These are phyloP conservation scores for Tribolium freemani DNA, from an alignment of 2,888 invertebrate genomes.

Conservation along the genomic window DNA sequence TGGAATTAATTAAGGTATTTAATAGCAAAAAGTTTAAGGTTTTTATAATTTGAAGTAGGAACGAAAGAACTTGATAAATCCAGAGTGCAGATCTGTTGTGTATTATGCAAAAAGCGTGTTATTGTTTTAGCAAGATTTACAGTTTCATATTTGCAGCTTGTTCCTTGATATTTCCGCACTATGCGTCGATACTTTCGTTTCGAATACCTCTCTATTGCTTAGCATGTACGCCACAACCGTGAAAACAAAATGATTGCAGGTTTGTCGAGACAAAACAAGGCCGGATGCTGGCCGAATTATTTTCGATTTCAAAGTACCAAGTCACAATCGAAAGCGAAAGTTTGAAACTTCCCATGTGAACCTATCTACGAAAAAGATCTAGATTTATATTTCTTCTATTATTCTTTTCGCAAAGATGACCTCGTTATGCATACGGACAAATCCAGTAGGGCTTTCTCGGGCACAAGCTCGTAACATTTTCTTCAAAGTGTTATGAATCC, in stretches of 20 bases:
- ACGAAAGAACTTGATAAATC: too few species aligned
- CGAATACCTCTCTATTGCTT: neutral
- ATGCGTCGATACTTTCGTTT: neutral
- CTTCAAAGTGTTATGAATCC: conserved; percentile 13
- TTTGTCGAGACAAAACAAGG: neutral
- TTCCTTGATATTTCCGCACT: neutral
- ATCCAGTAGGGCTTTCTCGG: neutral
- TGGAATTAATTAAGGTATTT: neutral
- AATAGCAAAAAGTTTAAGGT: too few species aligned
- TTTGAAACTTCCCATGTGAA: conserved; percentile 33
- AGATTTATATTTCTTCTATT: conserved; percentile 7
- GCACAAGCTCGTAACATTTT: neutral
- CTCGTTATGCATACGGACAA: conserved; percentile 22
- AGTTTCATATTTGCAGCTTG: neutral
- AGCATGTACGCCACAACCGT: neutral
- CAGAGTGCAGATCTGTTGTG: neutral
- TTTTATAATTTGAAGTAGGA: too few species aligned
- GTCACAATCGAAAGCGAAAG: conserved; percentile 38
- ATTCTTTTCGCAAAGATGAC: conserved; percentile 15
- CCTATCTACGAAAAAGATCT: conserved; percentile 30
- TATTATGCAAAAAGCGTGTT: neutral
- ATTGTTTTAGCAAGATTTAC: neutral
- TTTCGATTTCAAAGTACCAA: conserved; percentile 25
- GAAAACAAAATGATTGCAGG: neutral
- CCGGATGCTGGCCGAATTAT: conserved; percentile 36